A percentile compares a stretch with the other conserved stretches of the same genome.
Evolutionary conservation across 2,113 vertebrate species (phyloP).

Genomic region (Cariama cristata): DNA sequence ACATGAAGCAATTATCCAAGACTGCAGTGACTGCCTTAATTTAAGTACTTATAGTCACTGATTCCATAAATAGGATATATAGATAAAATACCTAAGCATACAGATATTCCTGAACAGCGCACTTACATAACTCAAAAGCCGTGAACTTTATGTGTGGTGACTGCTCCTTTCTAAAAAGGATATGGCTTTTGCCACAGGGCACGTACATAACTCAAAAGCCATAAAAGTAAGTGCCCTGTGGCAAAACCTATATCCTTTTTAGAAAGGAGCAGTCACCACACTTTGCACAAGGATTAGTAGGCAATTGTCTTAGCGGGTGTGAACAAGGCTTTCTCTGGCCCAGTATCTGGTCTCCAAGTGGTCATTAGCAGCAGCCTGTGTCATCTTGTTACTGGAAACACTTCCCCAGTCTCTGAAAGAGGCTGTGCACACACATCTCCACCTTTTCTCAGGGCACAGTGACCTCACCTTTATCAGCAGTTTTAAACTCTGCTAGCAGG

Average conservation of each 20-base stretch:
- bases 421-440: fast-evolving
- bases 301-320: neutral
- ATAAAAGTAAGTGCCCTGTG: neutral
- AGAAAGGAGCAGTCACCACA: neutral
- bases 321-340: neutral
- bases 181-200: neutral
- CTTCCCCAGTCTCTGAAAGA: neutral
- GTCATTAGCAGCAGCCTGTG: neutral
- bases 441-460: neutral
- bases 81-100: neutral
- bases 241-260: neutral
- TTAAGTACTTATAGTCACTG: neutral
- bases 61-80: neutral
- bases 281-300: neutral
- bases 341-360: neutral
- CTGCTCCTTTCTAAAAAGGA: neutral
- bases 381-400: neutral
- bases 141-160: neutral
- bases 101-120: neutral
- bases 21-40: neutral
- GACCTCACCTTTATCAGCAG: neutral
- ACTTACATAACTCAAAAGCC: neutral
- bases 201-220: neutral
- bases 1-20: neutral
- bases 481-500: neutral